Evolutionary conservation across 1,140 invertebrate genomes (phyloP).

Genomic region (Papilio polytes): DNA sequence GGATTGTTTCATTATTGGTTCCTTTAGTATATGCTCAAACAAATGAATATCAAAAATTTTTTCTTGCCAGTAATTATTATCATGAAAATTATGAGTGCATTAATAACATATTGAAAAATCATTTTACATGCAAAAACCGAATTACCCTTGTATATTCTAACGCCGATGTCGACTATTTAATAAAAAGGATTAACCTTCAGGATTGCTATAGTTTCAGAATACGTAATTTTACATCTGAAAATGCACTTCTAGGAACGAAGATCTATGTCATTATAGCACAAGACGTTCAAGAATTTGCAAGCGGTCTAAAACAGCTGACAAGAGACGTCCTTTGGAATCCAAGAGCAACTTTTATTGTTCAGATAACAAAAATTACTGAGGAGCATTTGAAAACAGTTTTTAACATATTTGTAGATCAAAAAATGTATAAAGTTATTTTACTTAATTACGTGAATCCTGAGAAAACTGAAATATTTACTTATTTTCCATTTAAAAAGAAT

Average conservation of each 20-base stretch:
- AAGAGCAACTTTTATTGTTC: conserved; percentile 50
- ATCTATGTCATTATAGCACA: conserved; percentile 50
- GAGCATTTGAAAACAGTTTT: conserved; percentile 45
- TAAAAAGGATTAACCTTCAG: conserved; percentile 34
- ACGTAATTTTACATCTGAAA: conserved; percentile 41
- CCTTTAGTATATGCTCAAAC: not conserved
- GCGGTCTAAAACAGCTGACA: conserved; percentile 42
- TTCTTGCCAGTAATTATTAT: not conserved
- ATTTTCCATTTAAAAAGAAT: conserved; percentile 48
- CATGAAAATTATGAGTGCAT: conserved; percentile 16
- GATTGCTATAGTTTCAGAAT: conserved; percentile 46
- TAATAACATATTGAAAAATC: conserved; percentile 10
- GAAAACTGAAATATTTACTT: conserved; percentile 49
- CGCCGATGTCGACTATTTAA: not conserved
- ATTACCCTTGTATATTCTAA: conserved; percentile 11
- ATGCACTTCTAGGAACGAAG: conserved; percentile 45
- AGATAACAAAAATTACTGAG: conserved; percentile 23
- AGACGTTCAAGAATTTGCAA: conserved; percentile 43
- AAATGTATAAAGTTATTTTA: conserved; percentile 50
- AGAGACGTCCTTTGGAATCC: conserved; percentile 57
- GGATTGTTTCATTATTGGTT: not conserved
- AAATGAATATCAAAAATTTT: not conserved
- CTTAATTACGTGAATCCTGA: conserved; percentile 34
- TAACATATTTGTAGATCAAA: conserved; percentile 43
- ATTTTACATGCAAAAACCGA: conserved; percentile 5